These are phyloP conservation scores for Trypoxylus dichotomus DNA, from an alignment of 1,140 invertebrate species.

Conservation along the genomic window DNA sequence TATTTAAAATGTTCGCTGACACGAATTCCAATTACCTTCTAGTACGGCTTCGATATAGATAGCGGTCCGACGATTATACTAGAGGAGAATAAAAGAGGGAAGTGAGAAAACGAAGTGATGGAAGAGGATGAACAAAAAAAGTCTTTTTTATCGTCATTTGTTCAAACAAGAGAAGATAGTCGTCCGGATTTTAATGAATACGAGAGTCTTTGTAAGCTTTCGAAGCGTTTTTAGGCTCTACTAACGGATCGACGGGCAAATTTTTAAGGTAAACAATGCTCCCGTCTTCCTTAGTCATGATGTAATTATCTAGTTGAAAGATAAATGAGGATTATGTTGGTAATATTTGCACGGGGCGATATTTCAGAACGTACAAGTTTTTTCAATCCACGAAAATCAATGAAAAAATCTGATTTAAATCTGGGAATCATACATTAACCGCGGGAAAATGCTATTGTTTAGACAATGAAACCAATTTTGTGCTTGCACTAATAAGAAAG, in stretches of 20 bases:
- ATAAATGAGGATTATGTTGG: background rate
- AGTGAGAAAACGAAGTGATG: background rate
- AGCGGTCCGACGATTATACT: background rate
- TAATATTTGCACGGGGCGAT: background rate
- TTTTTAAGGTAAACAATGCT: conserved; percentile 4
- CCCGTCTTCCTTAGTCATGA: background rate
- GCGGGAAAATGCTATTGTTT: no score
- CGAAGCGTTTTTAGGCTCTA: background rate
- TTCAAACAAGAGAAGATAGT: background rate
- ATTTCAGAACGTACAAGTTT: background rate
- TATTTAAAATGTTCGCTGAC: background rate
- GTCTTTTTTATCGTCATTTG: background rate
- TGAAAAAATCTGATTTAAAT: no score
- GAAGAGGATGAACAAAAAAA: background rate
- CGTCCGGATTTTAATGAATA: background rate
- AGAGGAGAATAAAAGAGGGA: background rate
- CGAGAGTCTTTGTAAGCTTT: background rate
- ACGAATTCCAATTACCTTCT: conserved; percentile 2
- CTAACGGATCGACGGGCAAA: conserved; percentile 1
- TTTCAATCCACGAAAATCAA: no score
- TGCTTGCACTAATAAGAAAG: no score
- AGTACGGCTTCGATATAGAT: background rate
- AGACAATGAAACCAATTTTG: no score
- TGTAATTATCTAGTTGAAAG: background rate
- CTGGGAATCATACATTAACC: no score